Percentiles rank a stretch among this genome's conserved stretches.
Evolutionary conservation across 2,113 vertebrate species (phyloP).

Genomic region (Paramormyrops kingsleyae): DNA sequence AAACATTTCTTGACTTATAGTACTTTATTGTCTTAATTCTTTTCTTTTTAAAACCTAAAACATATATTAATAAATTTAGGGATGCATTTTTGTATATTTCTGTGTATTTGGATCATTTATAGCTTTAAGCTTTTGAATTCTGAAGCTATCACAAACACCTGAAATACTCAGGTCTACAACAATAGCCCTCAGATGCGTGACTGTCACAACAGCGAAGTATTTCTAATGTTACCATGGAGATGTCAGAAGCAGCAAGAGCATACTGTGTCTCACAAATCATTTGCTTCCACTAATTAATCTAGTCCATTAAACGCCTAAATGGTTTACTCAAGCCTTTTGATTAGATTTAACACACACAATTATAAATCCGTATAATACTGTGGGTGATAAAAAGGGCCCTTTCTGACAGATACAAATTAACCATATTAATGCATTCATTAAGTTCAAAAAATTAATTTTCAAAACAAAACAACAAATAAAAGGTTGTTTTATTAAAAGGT

Average conservation of each 20-base stretch:
- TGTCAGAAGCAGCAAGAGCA: constrained; percentile 41
- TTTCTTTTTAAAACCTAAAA: not conserved
- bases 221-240: constrained; percentile 42
- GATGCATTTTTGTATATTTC: not conserved
- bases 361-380: not conserved
- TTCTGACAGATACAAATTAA: not conserved
- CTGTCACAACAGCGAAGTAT: not conserved
- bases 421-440: not conserved
- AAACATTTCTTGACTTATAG: not conserved
- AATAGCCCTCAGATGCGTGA: not conserved
- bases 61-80: not conserved
- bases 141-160: constrained; percentile 12
- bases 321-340: not conserved
- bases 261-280: constrained; percentile 13
- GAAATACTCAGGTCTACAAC: not conserved
- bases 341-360: not conserved
- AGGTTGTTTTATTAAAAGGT: not conserved
- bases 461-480: not conserved
- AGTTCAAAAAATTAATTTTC: not conserved
- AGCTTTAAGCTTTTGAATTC: not conserved
- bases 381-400: not conserved
- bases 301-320: constrained; percentile 21
- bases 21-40: not conserved
- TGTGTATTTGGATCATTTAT: not conserved
- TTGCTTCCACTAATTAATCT: constrained; percentile 18